phyloP scores from a whole-genome alignment of 2,797 vertebrate species.

The Chaetodon trifasciatus region DNA sequence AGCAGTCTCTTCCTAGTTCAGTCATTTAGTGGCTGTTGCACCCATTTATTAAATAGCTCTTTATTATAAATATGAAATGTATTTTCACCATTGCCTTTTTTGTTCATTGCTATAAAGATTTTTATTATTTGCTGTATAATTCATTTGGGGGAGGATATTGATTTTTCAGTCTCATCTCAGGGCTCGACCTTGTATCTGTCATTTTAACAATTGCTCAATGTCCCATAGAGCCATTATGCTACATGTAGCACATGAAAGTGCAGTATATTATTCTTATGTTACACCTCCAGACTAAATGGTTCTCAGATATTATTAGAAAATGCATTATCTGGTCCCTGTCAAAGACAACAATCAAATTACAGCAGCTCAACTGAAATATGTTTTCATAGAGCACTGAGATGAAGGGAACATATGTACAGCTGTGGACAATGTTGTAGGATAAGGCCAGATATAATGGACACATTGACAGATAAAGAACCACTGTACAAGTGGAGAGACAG shows the following conservation, averaged over 20 bases:
- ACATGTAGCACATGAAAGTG: not conserved
- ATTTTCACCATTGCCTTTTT: not conserved
- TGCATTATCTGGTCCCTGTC: not conserved
- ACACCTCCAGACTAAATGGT: not conserved
- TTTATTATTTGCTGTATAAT: not conserved
- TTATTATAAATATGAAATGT: not conserved
- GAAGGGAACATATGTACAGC: not conserved
- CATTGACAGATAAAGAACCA: constrained; percentile 34
- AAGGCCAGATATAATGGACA: constrained; percentile 11
- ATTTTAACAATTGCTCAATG: constrained; percentile 3
- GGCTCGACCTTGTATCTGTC: not conserved
- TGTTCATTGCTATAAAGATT: not conserved
- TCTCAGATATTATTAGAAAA: constrained; percentile 28
- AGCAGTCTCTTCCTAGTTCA: not conserved
- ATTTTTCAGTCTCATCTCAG: not conserved
- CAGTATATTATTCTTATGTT: not conserved
- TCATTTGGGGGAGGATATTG: not conserved
- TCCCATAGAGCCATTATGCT: not conserved
- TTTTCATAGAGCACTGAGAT: constrained; percentile 12
- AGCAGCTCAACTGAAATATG: not conserved
- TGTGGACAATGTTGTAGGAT: constrained; percentile 11
- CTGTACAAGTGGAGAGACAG: constrained; percentile 30
- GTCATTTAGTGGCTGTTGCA: not conserved
- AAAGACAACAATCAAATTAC: constrained; percentile 9
- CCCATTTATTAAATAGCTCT: not conserved